Evolutionary conservation across 1,140 invertebrate species (phyloP).

Genomic region (Thaumatotibia leucotreta): DNA sequence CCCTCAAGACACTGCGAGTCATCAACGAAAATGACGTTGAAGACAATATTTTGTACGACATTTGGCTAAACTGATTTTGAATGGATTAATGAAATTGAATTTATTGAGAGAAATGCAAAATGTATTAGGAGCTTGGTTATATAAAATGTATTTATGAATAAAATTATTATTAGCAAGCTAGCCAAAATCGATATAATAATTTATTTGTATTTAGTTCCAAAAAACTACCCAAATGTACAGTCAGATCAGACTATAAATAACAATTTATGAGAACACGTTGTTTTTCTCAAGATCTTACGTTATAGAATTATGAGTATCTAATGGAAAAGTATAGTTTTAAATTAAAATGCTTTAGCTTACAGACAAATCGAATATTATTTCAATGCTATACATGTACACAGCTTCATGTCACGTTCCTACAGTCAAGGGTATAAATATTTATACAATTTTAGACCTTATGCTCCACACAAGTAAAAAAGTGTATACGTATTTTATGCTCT

Average conservation of each 20-base stretch:
- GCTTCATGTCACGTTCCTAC: background rate
- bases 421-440: no score
- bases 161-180: background rate
- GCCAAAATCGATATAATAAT: background rate
- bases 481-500: no score
- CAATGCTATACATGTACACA: background rate
- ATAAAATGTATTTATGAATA: background rate
- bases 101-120: slow-evolving; percentile 2
- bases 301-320: no score
- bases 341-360: no score
- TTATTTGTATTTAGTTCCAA: background rate
- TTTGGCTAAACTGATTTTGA: slow-evolving; percentile 79
- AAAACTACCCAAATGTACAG: background rate
- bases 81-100: slow-evolving; percentile 21
- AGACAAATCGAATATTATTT: background rate
- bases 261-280: no score
- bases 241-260: background rate
- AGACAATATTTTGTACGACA: slow-evolving; percentile 86
- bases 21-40: slow-evolving; percentile 84
- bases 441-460: no score
- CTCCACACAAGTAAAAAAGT: no score
- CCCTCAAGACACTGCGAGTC: slow-evolving; percentile 90
- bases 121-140: background rate
- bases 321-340: no score
- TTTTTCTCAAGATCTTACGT: no score